Base-by-base conservation (phyloP, 2,888 invertebrate genomes). In the Rhopalosiphum nymphaeae region DNA sequence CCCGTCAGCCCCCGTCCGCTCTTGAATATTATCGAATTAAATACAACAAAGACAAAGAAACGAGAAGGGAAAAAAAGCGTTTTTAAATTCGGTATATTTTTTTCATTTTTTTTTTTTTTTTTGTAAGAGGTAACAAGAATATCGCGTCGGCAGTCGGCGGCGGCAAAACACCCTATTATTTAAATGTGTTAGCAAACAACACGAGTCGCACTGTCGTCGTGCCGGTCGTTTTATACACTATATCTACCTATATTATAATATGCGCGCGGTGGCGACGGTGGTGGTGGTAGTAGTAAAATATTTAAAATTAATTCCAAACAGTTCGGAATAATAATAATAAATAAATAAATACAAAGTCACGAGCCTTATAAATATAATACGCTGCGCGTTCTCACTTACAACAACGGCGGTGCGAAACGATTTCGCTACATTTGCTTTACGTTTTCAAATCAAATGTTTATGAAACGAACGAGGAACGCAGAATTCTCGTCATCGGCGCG, bases 141-240 rank as follows among this genome's bases (percentile, higher is more conserved):
- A 91, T 87, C 42, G 90, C 67, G n/a, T n/a, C 46, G 84, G 57
- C 78, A 49, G 93, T 89, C 85, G 49, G n/a, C 57, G 88, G 78
- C 88, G 93, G 86, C 86, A 53, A 49, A 93, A 85, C 93, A 90
- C 93, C 90, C 90, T 85, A 90, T 94, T 91, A 94, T 94, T 94
- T 91, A 94, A 94, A 94, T 94, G 90, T 86, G 93, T 93, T 90
- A 84, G 93, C 93, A 89, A 93, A 93, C 53, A 93, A 78, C 89
- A 89, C 56, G 44, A 67, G 49, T 56, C 53, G n/a, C 36, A 7
- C 29, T 42, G 90, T 86, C 86, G 86, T 67, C 61, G 67, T 88
- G n/a, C 26, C 92, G 87, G 42, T 49, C 86, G 86, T 49, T 86
- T 86, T 86, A 49, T 87, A 53, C 53, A 36, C 21, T 87, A 44